Conservation (phyloP, 2,113 vertebrate species). For the Oreochromis tanganicae region DNA sequence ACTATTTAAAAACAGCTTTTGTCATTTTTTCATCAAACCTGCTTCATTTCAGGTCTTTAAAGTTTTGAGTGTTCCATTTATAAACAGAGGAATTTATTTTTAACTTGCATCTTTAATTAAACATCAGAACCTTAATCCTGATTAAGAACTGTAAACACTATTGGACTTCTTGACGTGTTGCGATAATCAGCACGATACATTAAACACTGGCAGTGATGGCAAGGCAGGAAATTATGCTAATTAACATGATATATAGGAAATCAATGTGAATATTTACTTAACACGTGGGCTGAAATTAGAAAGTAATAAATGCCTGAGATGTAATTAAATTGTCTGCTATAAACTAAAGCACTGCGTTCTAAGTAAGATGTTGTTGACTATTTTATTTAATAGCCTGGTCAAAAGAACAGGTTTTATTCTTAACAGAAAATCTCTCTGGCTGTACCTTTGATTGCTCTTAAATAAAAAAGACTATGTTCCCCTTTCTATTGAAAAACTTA, state of each 20-base stretch:
- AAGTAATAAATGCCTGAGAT: neutral
- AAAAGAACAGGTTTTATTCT: neutral
- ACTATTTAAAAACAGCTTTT: neutral
- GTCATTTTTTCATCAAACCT: neutral
- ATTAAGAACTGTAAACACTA: neutral
- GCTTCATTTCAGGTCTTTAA: neutral
- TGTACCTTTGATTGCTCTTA: neutral
- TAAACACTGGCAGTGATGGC: neutral
- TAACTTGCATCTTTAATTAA: neutral
- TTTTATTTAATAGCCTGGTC: neutral
- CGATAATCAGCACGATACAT: neutral
- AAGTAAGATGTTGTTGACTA: neutral
- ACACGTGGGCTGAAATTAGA: neutral
- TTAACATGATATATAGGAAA: neutral
- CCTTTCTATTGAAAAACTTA: neutral
- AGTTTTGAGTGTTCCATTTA: neutral
- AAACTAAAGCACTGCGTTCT: neutral
- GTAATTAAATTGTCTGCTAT: neutral
- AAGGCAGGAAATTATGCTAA: neutral
- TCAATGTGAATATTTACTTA: neutral
- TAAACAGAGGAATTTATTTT: neutral
- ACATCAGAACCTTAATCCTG: neutral
- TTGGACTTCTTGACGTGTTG: neutral
- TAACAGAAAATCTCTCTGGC: neutral
- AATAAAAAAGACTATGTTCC: neutral